phyloP scores from a whole-genome alignment of 2,113 vertebrate species.

The Apodemus speciosus region DNA sequence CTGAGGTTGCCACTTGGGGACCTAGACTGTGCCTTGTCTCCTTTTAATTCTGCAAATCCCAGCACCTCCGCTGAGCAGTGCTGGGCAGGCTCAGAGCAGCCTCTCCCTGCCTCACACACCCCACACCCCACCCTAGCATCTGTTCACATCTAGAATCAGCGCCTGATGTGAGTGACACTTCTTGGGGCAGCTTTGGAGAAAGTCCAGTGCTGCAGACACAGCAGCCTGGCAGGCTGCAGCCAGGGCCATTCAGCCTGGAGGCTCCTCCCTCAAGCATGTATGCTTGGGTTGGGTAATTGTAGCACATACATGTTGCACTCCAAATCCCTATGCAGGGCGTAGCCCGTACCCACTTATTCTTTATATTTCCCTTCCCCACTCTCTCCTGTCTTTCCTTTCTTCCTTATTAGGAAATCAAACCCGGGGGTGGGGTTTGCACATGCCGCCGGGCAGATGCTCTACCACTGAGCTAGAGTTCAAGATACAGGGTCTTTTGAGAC shows the following conservation, averaged over 20 bases:
- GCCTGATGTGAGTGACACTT: neutral
- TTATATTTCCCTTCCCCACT: neutral
- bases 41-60: neutral
- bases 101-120: neutral
- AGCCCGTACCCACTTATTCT: neutral
- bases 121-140: neutral
- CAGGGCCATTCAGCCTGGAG: neutral
- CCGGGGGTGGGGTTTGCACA: neutral
- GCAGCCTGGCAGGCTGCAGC: neutral
- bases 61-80: neutral
- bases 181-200: neutral
- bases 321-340: neutral
- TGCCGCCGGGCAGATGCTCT: neutral
- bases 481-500: neutral
- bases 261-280: neutral
- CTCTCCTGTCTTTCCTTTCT: neutral
- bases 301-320: neutral
- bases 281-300: accelerated
- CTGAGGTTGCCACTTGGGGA: neutral
- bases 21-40: neutral
- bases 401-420: neutral
- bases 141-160: neutral
- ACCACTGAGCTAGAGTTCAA: neutral
- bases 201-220: neutral
- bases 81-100: neutral